Evolutionary conservation across 2,113 vertebrate genomes (phyloP), one percentile per base, ranked within the genome.

Genomic region (Fulica atra): DNA sequence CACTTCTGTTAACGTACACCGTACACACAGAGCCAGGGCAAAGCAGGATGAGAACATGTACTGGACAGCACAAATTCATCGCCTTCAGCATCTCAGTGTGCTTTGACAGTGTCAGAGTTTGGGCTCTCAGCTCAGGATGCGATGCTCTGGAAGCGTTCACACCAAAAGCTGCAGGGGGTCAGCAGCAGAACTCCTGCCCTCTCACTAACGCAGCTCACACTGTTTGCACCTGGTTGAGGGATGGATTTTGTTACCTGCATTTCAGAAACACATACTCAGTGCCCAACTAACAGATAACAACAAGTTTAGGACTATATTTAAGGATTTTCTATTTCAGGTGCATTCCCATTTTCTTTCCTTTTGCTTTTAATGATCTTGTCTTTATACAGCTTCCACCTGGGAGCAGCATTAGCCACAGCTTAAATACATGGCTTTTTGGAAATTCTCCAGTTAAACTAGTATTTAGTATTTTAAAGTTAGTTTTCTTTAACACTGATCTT

Each of bases 151-250:
- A n/a, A 64, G 48, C 11, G 33, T 6, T 72, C 66, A 17, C 0
- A 8, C 35, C 29, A 64, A 68, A 48, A 74, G 53, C 61, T 18
- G 50, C 8, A 57, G 79, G 29, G 63, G 36, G 70, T 24, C 1
- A 42, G 88, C 72, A 65, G 40, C 71, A 81, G 36, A 78, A 74
- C 65, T 54, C 53, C 68, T 59, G 85, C 71, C 74, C 70, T 88
- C 73, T 64, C 70, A 60, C 42, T 61, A 69, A 56, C 0, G 18
- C 68, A 82, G 51, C 33, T 92, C 65, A 8, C n/a, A 48, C 44
- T 5, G 21, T n/a, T 33, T 1, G 3, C 31, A 68, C 61, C 64
- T 70, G 46, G 36, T 28, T 61, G 77, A 0, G 0, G 6, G 48
- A 86, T 1, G 3, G 57, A 89, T 88, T 48, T 89, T 65, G 74